These are phyloP conservation scores for Sebastes umbrosus DNA, from an alignment of 2,797 vertebrate genomes.

Conservation along the genomic window DNA sequence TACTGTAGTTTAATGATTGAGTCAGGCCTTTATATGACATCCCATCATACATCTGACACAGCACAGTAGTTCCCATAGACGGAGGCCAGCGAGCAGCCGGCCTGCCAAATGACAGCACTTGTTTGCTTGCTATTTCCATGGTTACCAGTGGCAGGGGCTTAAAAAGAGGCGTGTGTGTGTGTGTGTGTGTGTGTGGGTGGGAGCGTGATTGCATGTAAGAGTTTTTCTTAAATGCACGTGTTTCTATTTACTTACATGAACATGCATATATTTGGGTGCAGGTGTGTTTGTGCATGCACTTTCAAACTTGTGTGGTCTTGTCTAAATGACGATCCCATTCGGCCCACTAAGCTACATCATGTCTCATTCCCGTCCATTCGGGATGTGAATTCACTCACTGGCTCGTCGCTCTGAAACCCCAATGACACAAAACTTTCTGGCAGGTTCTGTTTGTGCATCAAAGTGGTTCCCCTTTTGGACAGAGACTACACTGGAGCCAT, in stretches of 20 bases:
- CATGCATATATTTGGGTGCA: neutral
- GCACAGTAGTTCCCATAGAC: constrained; percentile 27
- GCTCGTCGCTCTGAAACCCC: constrained; percentile 32
- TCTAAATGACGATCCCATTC: neutral
- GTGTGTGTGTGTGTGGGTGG: neutral
- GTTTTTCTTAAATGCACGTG: neutral
- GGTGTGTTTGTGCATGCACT: neutral
- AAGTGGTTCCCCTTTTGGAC: constrained; percentile 22
- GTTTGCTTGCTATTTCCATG: constrained; percentile 58
- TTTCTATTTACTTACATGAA: constrained; percentile 4
- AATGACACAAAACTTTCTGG: constrained; percentile 45
- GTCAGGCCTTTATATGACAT: constrained; percentile 8
- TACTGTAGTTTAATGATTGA: neutral
- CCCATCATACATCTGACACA: constrained; percentile 32
- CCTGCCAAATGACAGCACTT: constrained; percentile 26
- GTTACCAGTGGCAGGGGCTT: constrained; percentile 37
- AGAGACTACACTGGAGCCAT: constrained; percentile 38
- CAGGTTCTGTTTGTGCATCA: constrained; percentile 34
- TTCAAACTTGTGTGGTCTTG: neutral
- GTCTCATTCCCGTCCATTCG: constrained; percentile 3
- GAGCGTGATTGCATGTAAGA: neutral
- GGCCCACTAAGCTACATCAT: constrained; percentile 4
- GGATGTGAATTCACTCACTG: constrained; percentile 26
- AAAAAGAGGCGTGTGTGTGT: neutral
- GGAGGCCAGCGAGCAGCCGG: constrained; percentile 5